Evolutionary conservation across 2,797 vertebrate species (phyloP), one percentile per base, ranked within the genome.

Genomic region (Lepilemur ruficaudatus): DNA sequence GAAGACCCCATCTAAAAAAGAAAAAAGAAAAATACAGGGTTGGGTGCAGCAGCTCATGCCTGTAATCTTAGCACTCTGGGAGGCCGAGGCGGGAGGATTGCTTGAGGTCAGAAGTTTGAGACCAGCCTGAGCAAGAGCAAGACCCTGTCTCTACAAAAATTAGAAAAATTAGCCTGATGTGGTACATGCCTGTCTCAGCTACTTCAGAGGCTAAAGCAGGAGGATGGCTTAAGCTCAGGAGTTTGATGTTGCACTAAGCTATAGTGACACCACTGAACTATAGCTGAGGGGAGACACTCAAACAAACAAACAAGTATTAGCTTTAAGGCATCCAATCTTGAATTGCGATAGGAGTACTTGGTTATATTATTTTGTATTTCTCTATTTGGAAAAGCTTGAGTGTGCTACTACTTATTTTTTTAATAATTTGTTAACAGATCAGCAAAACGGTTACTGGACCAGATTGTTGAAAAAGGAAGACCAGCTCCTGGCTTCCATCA

Each of bases 381-480:
- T 91, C 30, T 57, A 2, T 86, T 80, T 50, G 65, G 9, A 25
- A 80, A 59, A 86, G 4, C 2, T 93, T 80, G 28, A 8, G 11
- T 95, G 7, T 70, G 7, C 55, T 65, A 12, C 32, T 57, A 23
- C 32, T 96, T 32, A 12, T 30, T 91, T 5, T 91, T 5, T 17
- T 76, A 4, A 95, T 73, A 55, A 88, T 90, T 89, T 89, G 30
- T 98, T 98, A 35, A 83, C 85, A 99, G 99, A 97, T 97, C 98
- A 57, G 99, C 99, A 93, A 99, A 99, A 98, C 99, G 99, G 96
- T 98, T 99, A 97, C 98, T 99, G 91, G 99, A 99, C 93, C 99
- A 99, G 95, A 99, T 99, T 50, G 99, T 99, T 63, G 99, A 99
- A 94, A 99, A 99, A 97, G 99, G 99, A 85, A 99, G 99, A 73